Conservation (phyloP, 2,888 invertebrate species). For the Conops quadrifasciatus region DNA sequence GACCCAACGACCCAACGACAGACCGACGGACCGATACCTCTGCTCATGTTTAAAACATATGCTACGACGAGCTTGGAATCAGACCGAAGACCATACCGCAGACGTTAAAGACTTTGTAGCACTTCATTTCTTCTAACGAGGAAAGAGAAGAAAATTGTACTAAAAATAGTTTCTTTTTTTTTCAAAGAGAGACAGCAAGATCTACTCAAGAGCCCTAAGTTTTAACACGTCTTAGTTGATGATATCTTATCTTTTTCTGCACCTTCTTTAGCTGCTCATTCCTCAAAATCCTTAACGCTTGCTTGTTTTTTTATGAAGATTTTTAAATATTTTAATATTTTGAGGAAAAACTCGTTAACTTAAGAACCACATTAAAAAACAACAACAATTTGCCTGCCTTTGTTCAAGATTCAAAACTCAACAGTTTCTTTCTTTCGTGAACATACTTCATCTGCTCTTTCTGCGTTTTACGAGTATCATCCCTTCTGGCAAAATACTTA, state of each 20-base stretch:
- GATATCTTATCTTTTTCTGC: conserved; percentile 23
- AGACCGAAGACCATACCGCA: too few species aligned
- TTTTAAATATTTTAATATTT: conserved; percentile 23
- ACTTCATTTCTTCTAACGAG: conserved; percentile 3
- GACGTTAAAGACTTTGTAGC: conserved; percentile 22
- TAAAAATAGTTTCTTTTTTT: too few species aligned
- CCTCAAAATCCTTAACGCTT: background rate
- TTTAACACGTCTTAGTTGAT: conserved; percentile 20
- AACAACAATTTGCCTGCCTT: background rate
- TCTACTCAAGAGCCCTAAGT: background rate
- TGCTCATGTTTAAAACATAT: background rate
- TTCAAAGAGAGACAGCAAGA: too few species aligned
- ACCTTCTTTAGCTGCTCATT: background rate
- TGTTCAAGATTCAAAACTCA: background rate
- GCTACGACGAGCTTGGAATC: background rate
- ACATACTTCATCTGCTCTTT: background rate
- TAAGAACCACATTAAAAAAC: background rate
- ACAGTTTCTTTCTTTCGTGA: background rate
- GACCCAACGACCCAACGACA: too few species aligned
- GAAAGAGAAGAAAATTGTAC: background rate
- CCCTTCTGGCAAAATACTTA: background rate
- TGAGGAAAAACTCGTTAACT: background rate
- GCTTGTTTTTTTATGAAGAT: conserved; percentile 1
- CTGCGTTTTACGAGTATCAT: conserved; percentile 2
- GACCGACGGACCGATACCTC: background rate